Evolutionary conservation across 2,113 vertebrate genomes (phyloP), one percentile per base, ranked within the genome.

Genomic region (Egretta garzetta): DNA sequence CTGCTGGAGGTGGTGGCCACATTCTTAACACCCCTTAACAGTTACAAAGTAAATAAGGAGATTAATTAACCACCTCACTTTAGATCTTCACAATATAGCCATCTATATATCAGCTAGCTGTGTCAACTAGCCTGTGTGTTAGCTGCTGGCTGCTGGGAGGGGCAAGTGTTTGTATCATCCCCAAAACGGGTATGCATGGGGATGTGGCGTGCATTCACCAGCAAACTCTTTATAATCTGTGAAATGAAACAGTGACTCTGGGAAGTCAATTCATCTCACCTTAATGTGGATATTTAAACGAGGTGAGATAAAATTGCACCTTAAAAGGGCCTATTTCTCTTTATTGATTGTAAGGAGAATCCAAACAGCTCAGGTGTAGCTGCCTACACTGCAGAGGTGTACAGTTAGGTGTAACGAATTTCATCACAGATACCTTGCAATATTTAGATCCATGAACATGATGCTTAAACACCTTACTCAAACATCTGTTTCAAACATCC

Each of bases 161-260:
- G 2, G 6, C 27, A 41, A 59, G 13, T 14, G 16, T 43, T 52
- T 73, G 19, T 32, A 62, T 12, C 23, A 32, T 45, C 28, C 35
- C 27, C 35, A 45, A 4, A 41, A 3, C 5, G 1, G 8, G 5
- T 41, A 7, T 22, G 32, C 19, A 23, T 30, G 19, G 8, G 3
- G 8, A 3, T 28, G 8, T 14, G 13, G 17, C 5, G 13, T 33
- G 60, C 22, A 68, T 63, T 88, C 13, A 47, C 15, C 15, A 80
- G 33, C 4, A 64, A 67, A 75, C 3, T 49, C 33, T 66, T 67
- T 13, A 43, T 27, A 30, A 62, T 27, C 20, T 32, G 12, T 37
- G 26, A 56, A 85, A 85, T 33, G 50, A 22, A 87, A 43, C 23
- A 45, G 68, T 52, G 14, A 6, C 10, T 5, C 52, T 5, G 2